Evolutionary conservation across 2,888 invertebrate genomes (phyloP).

Genomic region (Autographa pulchrina): DNA sequence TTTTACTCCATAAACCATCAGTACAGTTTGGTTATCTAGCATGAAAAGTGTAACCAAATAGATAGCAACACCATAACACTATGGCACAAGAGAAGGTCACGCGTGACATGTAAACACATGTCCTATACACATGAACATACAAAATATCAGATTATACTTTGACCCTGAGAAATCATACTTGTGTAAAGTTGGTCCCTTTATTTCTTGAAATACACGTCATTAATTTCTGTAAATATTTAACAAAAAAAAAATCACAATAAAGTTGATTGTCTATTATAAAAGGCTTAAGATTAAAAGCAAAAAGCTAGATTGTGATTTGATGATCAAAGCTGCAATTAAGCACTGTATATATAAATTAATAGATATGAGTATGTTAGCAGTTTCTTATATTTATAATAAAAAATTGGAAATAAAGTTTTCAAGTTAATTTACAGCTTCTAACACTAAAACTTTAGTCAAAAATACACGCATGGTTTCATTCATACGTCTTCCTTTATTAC

Average conservation of each 20-base stretch:
- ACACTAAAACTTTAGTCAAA: conserved; percentile 6
- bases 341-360: background rate
- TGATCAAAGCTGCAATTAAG: background rate
- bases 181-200: background rate
- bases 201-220: no score
- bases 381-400: background rate
- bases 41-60: conserved; percentile 15
- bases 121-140: conserved; percentile 5
- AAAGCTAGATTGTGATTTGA: background rate
- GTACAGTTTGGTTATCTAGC: background rate
- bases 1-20: background rate
- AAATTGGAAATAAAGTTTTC: background rate
- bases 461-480: conserved; percentile 19
- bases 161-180: conserved; percentile 43
- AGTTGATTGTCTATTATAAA: background rate
- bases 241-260: no score
- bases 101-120: background rate
- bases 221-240: no score
- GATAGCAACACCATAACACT: conserved; percentile 30
- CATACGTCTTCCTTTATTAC: conserved; percentile 17
- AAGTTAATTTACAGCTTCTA: conserved; percentile 9
- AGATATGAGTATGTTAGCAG: background rate
- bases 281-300: background rate
- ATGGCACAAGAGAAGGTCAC: conserved; percentile 42
- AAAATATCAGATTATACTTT: background rate